Evolutionary conservation across 1,140 invertebrate species (phyloP), one percentile per base, ranked within the genome.

Genomic region (Drosophila pruinosa): DNA sequence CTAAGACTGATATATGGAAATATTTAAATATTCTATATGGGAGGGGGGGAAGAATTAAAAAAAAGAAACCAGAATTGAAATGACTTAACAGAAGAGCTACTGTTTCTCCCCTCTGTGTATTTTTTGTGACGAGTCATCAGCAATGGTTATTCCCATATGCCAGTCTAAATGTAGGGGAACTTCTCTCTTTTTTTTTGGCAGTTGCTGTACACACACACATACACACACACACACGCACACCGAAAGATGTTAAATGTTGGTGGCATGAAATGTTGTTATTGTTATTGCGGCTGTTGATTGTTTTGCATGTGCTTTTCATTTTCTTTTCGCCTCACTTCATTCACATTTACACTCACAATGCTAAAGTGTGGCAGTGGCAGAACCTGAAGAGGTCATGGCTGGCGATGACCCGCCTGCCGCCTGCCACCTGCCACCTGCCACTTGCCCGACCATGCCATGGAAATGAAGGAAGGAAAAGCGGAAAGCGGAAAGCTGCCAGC

Each of bases 281-380:
- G 28, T 53, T 62, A 12, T 54, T 68, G 56, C 28, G 39, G 26
- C 22, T n/a, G 57, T 36, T 69, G 65, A 69, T 69, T 69, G 65
- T 62, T 69, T 63, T 69, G 58, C 48, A 69, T 69, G 39, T 69
- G 39, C 48, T 63, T 69, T 69, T 69, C 65, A 62, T 53, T 69
- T 69, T 62, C 36, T 31, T 41, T 28, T 45, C 14, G 54, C 17
- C 56, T 61, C 56, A 68, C 64, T 69, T 54, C 65, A 70, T 63
- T 63, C 41, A 70, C 41, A 47, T 24, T 59, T 36, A 12, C 14
- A 39, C 8, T 39, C 64, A 50, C 57, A 50, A 14, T 15, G 24
- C 8, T 21, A 39, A 64, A 64, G 31, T 70, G 41, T 26, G 57
- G 57, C 43, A 59, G 41, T 26, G 57, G 57, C 43, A 59, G 39